Evolutionary conservation across 2,797 vertebrate genomes (phyloP).

Genomic region (Paratrypauchen microcephalus): DNA sequence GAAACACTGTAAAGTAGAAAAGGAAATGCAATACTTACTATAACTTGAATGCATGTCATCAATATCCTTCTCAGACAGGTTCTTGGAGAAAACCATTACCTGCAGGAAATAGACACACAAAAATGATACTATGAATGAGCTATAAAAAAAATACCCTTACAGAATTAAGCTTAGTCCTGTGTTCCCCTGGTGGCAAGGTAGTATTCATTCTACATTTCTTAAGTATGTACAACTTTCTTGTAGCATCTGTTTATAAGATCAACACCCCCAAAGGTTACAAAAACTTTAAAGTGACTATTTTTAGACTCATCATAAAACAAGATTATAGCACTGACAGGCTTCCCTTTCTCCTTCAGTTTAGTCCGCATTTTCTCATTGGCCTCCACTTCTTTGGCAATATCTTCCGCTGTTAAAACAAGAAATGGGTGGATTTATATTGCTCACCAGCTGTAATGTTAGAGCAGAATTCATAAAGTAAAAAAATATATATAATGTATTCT

Average conservation of each 20-base stretch:
- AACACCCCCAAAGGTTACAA: neutral
- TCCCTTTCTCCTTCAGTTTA: conserved; percentile 77
- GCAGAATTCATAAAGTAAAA: neutral
- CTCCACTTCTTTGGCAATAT: conserved; percentile 89
- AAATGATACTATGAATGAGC: neutral
- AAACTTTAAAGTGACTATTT: neutral
- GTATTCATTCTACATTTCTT: too few species aligned
- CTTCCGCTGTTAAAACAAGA: conserved; percentile 78
- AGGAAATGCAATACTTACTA: conserved; percentile 79
- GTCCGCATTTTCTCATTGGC: conserved; percentile 84
- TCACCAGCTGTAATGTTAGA: neutral
- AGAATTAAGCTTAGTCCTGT: too few species aligned
- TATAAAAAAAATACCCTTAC: neutral
- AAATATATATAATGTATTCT: neutral
- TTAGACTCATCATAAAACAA: neutral
- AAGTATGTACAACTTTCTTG: neutral
- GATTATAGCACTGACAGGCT: conserved; percentile 71
- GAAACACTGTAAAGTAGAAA: neutral
- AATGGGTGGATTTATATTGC: conserved; percentile 14
- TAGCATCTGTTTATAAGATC: neutral
- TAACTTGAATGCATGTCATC: conserved; percentile 87
- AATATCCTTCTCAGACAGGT: conserved; percentile 89
- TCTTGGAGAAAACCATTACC: conserved; percentile 87
- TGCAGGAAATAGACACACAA: conserved; percentile 52
- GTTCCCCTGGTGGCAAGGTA: too few species aligned